Evolutionary conservation across 2,888 invertebrate species (phyloP), one percentile per base, ranked within the genome.

Genomic region (Torymus aiolomorphi): DNA sequence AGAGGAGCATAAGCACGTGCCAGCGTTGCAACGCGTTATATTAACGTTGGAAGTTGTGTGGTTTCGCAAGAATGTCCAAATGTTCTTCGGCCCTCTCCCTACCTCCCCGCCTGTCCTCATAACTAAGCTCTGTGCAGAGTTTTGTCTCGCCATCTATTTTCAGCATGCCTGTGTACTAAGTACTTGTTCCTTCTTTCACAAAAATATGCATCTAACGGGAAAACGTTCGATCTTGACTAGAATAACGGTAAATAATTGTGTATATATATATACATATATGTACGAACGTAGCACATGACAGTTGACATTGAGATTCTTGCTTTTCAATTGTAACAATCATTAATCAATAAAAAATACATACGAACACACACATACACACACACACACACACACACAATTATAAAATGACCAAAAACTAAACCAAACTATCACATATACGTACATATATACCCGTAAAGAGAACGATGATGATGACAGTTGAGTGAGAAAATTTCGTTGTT

Each of bases 401-500:
- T 51, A 49, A 59, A 24, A 56, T 16, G 54, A 76, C 11, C 14
- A 18, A 62, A 73, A 65, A 65, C 65, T 42, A 74, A 56, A 18
- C 1, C 42, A 42, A 42, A 10, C 8, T 8, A 42, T 42, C 8
- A 42, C 42, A 42, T 8, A 8, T 42, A 42, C 8, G 8, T 42
- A 31, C 31, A 31, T 24, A 24, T 3, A 31, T 42, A 42, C 8
- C 8, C 42, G 42, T 42, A 42, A 42, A 42, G 42, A 42, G 42
- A 42, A 42, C 42, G 8, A 42, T 42, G 42, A 42, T 42, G 42
- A 42, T 42, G 42, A 42, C 42, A 42, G 42, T 42, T 42, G 42
- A 42, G 42, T 42, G 42, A 71, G 54, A 63, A 61, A 65, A 88
- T 86, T 88, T 88, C 88, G 88, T 86, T 90, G 90, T 84, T 91